Evolutionary conservation across 2,888 invertebrate genomes (phyloP).

Genomic region (Bugulina stolonifera): DNA sequence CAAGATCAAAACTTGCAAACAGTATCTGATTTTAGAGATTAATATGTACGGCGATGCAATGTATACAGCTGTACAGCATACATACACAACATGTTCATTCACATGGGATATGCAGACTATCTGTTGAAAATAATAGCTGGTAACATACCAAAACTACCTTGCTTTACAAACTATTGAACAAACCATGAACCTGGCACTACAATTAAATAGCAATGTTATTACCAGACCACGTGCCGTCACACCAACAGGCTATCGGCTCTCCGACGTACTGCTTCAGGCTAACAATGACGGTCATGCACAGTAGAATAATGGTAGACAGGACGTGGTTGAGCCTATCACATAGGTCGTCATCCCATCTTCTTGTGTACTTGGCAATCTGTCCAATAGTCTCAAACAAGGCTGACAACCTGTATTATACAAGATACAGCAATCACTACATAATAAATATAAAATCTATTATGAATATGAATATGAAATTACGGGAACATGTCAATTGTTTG

Average conservation of each 20-base stretch:
- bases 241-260: conserved; percentile 29
- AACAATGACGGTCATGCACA: conserved; percentile 29
- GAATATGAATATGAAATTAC: neutral
- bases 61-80: too few species aligned
- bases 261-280: conserved; percentile 31
- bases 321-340: conserved; percentile 29
- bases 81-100: too few species aligned
- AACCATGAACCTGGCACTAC: too few species aligned
- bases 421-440: neutral
- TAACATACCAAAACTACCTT: too few species aligned
- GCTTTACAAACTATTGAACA: too few species aligned
- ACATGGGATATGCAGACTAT: too few species aligned
- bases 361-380: conserved; percentile 30
- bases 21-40: too few species aligned
- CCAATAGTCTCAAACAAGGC: conserved; percentile 30
- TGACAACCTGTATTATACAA: conserved; percentile 28
- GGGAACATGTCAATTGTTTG: neutral
- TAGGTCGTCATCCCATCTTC: conserved; percentile 30
- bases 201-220: too few species aligned
- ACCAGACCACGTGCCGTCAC: conserved; percentile 22
- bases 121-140: too few species aligned
- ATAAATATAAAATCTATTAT: neutral
- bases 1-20: too few species aligned
- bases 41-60: too few species aligned
- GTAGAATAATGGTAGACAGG: conserved; percentile 28